These are phyloP conservation scores for Triplophysa bombifrons DNA, from an alignment of 2,797 vertebrate genomes.

Conservation along the genomic window DNA sequence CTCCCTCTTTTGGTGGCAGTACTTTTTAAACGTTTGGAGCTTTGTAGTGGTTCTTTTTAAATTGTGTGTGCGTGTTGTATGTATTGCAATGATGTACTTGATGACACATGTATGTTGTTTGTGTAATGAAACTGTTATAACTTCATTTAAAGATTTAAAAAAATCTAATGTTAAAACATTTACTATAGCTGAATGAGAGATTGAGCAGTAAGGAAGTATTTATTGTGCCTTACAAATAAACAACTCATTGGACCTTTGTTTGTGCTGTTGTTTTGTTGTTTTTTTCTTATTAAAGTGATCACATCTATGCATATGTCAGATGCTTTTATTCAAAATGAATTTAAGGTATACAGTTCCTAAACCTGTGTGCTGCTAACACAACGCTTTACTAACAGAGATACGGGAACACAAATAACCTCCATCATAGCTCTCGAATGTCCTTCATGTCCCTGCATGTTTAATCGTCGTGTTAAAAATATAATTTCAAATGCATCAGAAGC, in stretches of 20 bases:
- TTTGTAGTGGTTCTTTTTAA: slow-evolving; percentile 75
- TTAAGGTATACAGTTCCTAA: neutral
- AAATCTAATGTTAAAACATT: slow-evolving; percentile 70
- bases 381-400: too few species aligned
- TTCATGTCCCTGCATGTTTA: neutral
- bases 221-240: slow-evolving; percentile 89
- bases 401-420: neutral
- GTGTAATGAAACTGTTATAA: slow-evolving; percentile 69
- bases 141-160: slow-evolving; percentile 69
- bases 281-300: neutral
- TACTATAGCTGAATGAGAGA: slow-evolving; percentile 75
- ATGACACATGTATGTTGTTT: slow-evolving; percentile 69
- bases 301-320: neutral
- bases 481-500: neutral
- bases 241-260: slow-evolving; percentile 74
- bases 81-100: slow-evolving; percentile 68
- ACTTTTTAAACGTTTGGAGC: slow-evolving; percentile 58
- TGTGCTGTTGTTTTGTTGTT: slow-evolving; percentile 36
- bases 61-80: slow-evolving; percentile 63
- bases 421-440: neutral
- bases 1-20: slow-evolving; percentile 34
- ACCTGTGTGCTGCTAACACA: too few species aligned
- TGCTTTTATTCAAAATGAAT: neutral
- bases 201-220: slow-evolving; percentile 86
- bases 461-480: neutral